Percentiles rank a stretch among this genome's conserved stretches.
Evolutionary conservation across 2,888 invertebrate species (phyloP).

Genomic region (Leucoptera coffeella): DNA sequence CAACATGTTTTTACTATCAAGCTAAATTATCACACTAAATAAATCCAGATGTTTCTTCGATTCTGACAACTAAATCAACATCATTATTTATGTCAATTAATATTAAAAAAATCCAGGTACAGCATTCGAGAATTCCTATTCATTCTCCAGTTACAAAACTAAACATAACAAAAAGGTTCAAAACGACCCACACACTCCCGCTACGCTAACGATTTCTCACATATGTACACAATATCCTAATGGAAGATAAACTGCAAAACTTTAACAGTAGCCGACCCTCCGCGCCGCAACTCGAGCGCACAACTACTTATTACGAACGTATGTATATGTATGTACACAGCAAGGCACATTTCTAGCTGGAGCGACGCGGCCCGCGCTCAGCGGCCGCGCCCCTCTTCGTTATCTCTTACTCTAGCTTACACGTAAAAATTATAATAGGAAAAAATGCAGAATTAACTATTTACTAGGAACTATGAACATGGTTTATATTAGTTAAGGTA

Average conservation of each 20-base stretch:
- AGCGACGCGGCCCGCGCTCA: no score
- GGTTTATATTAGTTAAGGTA: constrained; percentile 26
- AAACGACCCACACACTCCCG: no score
- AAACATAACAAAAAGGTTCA: constrained; percentile 38
- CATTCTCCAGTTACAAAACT: constrained; percentile 41
- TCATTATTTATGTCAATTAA: constrained; percentile 47
- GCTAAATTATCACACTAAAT: constrained; percentile 11
- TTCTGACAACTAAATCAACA: constrained; percentile 36
- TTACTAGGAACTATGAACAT: constrained; percentile 49
- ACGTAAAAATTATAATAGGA: constrained; percentile 17
- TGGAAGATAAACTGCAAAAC: constrained; percentile 53
- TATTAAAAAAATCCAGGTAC: constrained; percentile 54
- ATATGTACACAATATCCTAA: constrained; percentile 45
- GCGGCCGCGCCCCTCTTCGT: no score
- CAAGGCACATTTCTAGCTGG: constrained; percentile 58
- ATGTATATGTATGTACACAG: constrained; percentile 41
- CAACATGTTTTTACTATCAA: constrained; percentile 15
- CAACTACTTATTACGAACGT: constrained; percentile 30
- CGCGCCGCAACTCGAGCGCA: constrained; percentile 35
- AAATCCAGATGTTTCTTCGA: constrained; percentile 22
- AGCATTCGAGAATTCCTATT: constrained; percentile 48
- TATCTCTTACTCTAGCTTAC: constrained; percentile 31
- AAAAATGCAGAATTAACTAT: constrained; percentile 50
- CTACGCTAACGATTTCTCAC: constrained; percentile 26
- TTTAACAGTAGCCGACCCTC: constrained; percentile 44